Evolutionary conservation across 2,888 invertebrate species (phyloP), one percentile per base, ranked within the genome.

Genomic region (Eremobia ochroleuca): DNA sequence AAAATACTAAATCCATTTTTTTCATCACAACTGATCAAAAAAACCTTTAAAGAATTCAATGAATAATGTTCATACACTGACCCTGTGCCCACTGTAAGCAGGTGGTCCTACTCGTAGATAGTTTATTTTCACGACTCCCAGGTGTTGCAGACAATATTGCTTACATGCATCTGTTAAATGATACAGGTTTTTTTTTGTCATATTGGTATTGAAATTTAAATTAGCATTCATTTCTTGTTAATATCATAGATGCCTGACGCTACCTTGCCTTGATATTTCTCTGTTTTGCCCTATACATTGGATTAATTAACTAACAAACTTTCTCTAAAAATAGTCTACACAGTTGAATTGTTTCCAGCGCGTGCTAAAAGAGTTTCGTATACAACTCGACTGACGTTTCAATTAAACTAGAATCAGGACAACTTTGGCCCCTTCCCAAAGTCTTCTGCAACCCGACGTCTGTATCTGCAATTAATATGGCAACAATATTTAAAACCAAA

Each of bases 361-460:
- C 43, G 31, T 52, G 67, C 82, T 76, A 82, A 81, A 62, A 70
- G 8, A 73, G 74, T 85, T 65, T 69, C 65, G 13, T 34, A 55
- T 49, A 67, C 55, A 46, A 55, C 28, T 55, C 21, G 8, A 62
- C 52, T 49, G 34, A 52, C 68, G 31, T 65, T 85, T 68, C 40
- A 34, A 71, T 76, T 71, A 67, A 85, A 31, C 59, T 61, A n/a
- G 40, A 34, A 61, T 31, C 85, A 55, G 76, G 70, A 82, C 62
- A 73, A 79, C 58, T 70, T 76, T 85, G 82, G 70, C 76, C 34
- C 59, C 28, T 28, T 58, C 58, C 85, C 85, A 61, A 64, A 69
- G 43, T 46, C 18, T 71, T 76, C 52, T 58, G 40, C 15, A 64
- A 85, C 40, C 49, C 49, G 55, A 80, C 59, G 18, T 55, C 13